These are phyloP conservation scores for Eremobia ochroleuca DNA, from an alignment of 2,888 invertebrate genomes.

Conservation along the genomic window DNA sequence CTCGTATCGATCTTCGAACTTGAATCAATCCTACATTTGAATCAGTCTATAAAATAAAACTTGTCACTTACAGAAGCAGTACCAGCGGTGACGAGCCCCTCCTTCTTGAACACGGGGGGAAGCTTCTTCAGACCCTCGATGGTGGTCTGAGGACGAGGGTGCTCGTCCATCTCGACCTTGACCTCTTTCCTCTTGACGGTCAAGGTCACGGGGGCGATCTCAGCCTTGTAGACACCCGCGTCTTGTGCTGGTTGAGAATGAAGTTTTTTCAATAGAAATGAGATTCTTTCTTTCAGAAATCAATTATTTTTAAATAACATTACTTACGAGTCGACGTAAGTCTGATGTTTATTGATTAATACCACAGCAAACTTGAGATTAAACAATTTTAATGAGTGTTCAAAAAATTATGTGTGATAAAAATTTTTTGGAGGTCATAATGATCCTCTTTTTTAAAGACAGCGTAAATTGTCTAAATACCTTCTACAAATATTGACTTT, in stretches of 20 bases:
- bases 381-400: background rate
- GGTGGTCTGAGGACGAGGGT: conserved; percentile 97
- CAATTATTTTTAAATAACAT: background rate
- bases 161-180: conserved; percentile 96
- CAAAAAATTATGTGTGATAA: background rate
- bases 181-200: conserved; percentile 96
- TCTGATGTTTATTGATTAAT: background rate
- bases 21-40: background rate
- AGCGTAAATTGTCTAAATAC: background rate
- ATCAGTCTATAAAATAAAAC: background rate
- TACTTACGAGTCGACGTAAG: background rate
- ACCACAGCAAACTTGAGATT: background rate
- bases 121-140: conserved; percentile 96
- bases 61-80: conserved; percentile 95
- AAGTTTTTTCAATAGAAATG: background rate
- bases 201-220: conserved; percentile 96
- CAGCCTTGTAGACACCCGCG: conserved; percentile 96
- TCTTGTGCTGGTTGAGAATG: conserved; percentile 93
- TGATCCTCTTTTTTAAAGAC: background rate
- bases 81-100: conserved; percentile 98
- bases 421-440: background rate
- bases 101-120: conserved; percentile 97
- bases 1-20: background rate
- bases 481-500: background rate
- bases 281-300: background rate